phyloP scores from a whole-genome alignment of 2,797 vertebrate genomes.

The Halcyon leucocephala region DNA sequence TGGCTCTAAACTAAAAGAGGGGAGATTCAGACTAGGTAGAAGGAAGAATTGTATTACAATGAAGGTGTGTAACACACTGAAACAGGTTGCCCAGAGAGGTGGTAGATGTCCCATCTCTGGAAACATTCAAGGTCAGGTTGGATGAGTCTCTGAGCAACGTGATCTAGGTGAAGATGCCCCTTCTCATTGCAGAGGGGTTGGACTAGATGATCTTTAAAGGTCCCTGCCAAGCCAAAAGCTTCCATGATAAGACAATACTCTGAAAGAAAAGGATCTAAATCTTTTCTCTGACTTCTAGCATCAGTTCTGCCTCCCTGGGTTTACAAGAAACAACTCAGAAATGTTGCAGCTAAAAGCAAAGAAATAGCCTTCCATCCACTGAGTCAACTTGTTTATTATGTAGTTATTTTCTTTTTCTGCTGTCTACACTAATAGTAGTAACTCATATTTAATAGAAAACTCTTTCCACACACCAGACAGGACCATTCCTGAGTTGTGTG shows the following conservation, averaged over 20 bases:
- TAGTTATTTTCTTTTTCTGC: background rate
- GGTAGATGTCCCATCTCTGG: background rate
- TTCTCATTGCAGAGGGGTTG: too few species aligned
- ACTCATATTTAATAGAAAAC: background rate
- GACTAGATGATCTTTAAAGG: background rate
- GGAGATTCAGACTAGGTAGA: too few species aligned
- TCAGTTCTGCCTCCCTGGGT: background rate
- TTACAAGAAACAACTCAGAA: background rate
- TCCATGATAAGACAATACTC: background rate
- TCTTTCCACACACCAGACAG: background rate
- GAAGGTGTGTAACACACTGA: background rate
- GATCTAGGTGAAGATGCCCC: background rate
- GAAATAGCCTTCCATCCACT: background rate
- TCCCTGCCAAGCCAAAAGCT: background rate
- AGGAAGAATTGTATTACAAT: background rate
- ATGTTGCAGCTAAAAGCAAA: background rate
- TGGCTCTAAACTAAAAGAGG: too few species aligned
- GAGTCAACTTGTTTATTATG: background rate
- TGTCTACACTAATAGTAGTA: background rate
- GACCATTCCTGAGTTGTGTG: background rate
- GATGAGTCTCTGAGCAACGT: background rate
- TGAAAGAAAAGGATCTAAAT: background rate
- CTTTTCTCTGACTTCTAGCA: background rate
- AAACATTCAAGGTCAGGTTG: too few species aligned
- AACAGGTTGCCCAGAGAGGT: background rate